phyloP scores from a whole-genome alignment of 2,113 vertebrate species.

The Labeo catla region DNA sequence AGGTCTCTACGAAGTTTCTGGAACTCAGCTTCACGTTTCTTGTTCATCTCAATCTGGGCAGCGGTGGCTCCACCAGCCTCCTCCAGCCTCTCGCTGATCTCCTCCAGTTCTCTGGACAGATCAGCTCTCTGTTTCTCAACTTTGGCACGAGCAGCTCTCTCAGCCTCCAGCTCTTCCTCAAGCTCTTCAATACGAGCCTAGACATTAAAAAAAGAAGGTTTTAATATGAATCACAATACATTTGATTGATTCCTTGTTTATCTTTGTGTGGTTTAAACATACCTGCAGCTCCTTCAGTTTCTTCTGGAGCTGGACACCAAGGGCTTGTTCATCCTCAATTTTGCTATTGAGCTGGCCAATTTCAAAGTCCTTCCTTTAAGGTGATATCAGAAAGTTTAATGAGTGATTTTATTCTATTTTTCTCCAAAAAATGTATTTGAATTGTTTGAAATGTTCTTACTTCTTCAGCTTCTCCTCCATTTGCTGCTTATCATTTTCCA shows the following conservation, averaged over 20 bases:
- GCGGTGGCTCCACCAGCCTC: no score
- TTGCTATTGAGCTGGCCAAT: slow-evolving; percentile 78
- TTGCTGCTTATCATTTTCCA: slow-evolving; percentile 80
- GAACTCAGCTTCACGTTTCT: no score
- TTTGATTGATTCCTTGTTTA: no score
- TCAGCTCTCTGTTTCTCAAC: slow-evolving; percentile 86
- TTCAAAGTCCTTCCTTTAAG: slow-evolving; percentile 85
- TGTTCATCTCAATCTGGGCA: slow-evolving; percentile 49
- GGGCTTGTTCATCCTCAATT: slow-evolving; percentile 86
- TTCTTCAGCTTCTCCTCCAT: slow-evolving; percentile 79
- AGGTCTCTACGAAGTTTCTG: no score
- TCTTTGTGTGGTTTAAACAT: neutral
- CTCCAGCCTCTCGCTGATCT: no score
- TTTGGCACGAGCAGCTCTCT: slow-evolving; percentile 78
- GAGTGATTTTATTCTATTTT: neutral
- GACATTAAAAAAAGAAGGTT: neutral
- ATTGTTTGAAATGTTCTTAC: slow-evolving; percentile 53
- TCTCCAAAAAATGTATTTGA: neutral
- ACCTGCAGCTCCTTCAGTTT: slow-evolving; percentile 92
- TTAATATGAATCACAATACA: no score
- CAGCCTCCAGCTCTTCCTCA: slow-evolving; percentile 85
- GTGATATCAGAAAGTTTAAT: neutral
- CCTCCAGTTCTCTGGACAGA: no score
- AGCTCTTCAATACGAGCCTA: slow-evolving; percentile 86
- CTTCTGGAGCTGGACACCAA: slow-evolving; percentile 84